phyloP scores from a whole-genome alignment of 2,888 invertebrate genomes.

The Pecten maximus region DNA sequence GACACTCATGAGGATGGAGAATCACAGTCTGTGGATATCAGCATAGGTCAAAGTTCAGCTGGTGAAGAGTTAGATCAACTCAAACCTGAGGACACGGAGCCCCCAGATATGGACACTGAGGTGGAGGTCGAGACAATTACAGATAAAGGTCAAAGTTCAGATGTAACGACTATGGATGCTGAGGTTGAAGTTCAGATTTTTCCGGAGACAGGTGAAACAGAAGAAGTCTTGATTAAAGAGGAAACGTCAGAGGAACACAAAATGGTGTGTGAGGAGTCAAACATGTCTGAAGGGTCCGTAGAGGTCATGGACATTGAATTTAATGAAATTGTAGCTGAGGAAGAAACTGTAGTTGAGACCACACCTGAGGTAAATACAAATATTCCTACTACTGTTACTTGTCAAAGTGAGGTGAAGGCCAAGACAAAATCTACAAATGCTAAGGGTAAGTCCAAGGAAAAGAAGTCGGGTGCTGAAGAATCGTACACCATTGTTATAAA shows the following conservation, averaged over 20 bases:
- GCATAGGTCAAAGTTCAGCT: not conserved
- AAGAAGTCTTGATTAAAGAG: not conserved
- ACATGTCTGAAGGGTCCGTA: not conserved
- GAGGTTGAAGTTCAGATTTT: not conserved
- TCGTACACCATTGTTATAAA: conserved; percentile 8
- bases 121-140: not conserved
- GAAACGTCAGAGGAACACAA: not conserved
- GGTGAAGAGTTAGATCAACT: not conserved
- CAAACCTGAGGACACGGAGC: not conserved
- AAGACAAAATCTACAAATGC: not conserved
- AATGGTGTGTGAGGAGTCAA: not conserved
- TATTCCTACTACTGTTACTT: not conserved
- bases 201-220: not conserved
- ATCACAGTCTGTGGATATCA: not conserved
- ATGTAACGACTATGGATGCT: not conserved
- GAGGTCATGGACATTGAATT: conserved; percentile 26
- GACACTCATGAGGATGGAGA: not conserved
- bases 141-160: not conserved
- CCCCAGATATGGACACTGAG: conserved; percentile 1
- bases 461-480: not conserved
- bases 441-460: not conserved
- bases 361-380: not conserved
- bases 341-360: conserved; percentile 35
- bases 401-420: not conserved
- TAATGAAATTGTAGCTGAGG: conserved; percentile 3